These are phyloP conservation scores for Pachyuromys duprasi DNA, from an alignment of 2,797 vertebrate genomes.

Conservation along the genomic window DNA sequence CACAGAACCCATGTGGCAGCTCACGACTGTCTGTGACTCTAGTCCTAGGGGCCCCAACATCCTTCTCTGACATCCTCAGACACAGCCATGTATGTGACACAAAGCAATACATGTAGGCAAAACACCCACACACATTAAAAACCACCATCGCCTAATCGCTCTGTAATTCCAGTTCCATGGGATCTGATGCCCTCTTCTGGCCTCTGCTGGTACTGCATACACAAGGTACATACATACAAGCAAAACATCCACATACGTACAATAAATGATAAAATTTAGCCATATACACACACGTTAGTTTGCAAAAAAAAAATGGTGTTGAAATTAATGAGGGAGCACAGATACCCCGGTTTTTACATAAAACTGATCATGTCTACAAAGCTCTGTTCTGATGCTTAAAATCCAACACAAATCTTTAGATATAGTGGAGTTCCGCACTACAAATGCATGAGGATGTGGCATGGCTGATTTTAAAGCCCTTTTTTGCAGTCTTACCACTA, in stretches of 20 bases:
- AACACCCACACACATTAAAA: neutral
- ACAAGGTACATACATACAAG: neutral
- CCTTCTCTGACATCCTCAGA: neutral
- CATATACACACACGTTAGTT: neutral
- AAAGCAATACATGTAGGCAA: neutral
- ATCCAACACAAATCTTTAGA: conserved; percentile 7
- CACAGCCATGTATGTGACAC: neutral
- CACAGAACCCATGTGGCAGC: neutral
- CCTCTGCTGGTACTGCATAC: neutral
- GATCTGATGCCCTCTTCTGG: neutral
- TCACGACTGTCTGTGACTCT: neutral
- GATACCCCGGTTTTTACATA: neutral
- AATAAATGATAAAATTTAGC: neutral
- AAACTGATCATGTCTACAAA: neutral
- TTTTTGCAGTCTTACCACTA: conserved; percentile 31
- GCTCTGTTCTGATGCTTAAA: neutral
- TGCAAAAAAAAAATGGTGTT: neutral
- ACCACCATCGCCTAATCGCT: neutral
- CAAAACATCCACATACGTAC: neutral
- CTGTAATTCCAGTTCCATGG: neutral
- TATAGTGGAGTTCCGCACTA: neutral
- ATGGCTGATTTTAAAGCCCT: neutral
- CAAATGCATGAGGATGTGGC: conserved; percentile 8
- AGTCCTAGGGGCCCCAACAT: neutral
- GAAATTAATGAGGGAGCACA: neutral